Percentiles rank a stretch among this genome's conserved stretches.
phyloP scores from a whole-genome alignment of 1,140 invertebrate genomes.

The Adelges cooleyi region DNA sequence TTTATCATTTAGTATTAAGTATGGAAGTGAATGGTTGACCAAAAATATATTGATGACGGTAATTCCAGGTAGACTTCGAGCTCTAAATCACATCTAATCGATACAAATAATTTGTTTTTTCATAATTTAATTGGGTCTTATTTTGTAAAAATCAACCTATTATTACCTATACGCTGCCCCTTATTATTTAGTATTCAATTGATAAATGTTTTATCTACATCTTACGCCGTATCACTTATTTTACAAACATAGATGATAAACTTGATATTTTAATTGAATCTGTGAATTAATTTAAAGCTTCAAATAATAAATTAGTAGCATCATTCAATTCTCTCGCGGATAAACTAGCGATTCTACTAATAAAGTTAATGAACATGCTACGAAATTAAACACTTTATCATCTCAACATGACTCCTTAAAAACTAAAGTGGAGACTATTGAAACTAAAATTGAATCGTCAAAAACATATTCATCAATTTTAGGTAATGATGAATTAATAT shows the following conservation, averaged over 20 bases:
- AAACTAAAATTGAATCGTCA: not conserved
- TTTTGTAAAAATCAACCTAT: no score
- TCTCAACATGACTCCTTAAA: not conserved
- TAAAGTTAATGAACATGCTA: not conserved
- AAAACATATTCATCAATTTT: not conserved
- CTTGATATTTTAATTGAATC: not conserved
- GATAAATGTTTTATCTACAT: slow-evolving; percentile 1
- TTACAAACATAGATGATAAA: not conserved
- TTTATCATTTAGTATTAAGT: no score
- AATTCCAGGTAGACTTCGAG: no score
- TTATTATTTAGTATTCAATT: not conserved
- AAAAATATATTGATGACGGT: no score
- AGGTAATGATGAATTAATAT: not conserved
- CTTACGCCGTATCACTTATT: not conserved
- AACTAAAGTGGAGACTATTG: not conserved
- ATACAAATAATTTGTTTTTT: no score
- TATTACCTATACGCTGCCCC: not conserved
- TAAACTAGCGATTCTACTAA: not conserved
- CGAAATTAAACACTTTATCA: not conserved
- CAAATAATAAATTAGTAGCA: not conserved
- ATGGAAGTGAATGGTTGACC: no score
- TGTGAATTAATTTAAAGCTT: not conserved
- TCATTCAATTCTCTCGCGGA: not conserved
- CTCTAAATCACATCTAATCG: no score
- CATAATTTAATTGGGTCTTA: no score